Base-by-base conservation (phyloP, 2,113 vertebrate genomes). In the Pseudorectes ferrugineus region DNA sequence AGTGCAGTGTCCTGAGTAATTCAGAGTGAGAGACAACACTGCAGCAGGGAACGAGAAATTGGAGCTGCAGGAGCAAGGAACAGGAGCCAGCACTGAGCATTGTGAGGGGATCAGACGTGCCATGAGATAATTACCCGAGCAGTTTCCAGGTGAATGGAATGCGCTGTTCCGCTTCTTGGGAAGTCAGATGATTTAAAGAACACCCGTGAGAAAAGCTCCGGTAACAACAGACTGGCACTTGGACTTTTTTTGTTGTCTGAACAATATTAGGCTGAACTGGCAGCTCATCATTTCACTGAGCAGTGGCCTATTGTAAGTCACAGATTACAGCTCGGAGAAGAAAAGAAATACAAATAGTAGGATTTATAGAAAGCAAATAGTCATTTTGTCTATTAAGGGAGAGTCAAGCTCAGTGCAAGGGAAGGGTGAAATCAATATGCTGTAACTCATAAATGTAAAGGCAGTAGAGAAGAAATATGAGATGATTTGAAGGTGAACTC, bases 371-470 rank as follows among this genome's bases (percentile, higher is more conserved):
- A 87, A 82, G 79, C 78, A 97, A 94, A 91, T 70, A 84, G 79
- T 86, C 9, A 70, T 92, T 96, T 92, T 91, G 67, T 61, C 93
- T 93, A 70, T 92, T 91, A 96, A 92, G 33, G 52, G 46, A 92
- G 42, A 86, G 68, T 86, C 73, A 70, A 63, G n/a, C 48, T 57
- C 80, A 17, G 55, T 78, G 58, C 81, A 81, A n/a, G 43, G 25
- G 80, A 52, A 67, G 57, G 38, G 52, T 4, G 22, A 55, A 86
- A 96, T 92, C 92, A 92, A 92, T 92, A 95, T 76, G 72, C 55
- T 80, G 16, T 77, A 74, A 75, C 59, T 95, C 82, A 84, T 45
- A 93, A 92, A 73, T n/a, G 59, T 63, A 93, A 95, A 78, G 68
- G 80, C 70, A 93, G 62, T 80, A 61, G 49, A 89, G 80, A 85